These are phyloP conservation scores for Calephelis virginiensis DNA, from an alignment of 1,140 invertebrate genomes.

Conservation along the genomic window DNA sequence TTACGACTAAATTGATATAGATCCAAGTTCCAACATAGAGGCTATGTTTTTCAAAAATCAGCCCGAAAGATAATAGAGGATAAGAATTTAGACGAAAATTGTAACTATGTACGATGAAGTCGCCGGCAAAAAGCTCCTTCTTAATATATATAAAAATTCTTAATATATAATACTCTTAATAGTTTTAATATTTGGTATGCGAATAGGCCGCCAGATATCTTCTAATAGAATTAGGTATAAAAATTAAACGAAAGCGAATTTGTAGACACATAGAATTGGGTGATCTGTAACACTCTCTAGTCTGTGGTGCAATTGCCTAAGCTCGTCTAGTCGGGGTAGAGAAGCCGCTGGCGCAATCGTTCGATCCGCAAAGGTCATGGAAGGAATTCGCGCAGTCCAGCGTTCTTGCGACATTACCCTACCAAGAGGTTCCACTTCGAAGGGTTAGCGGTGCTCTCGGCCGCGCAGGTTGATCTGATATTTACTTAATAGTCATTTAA, in stretches of 20 bases:
- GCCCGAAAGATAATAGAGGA: too few relatives aligned
- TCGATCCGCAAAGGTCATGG: conserved; percentile 74
- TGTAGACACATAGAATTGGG: conserved; percentile 23
- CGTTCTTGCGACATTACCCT: conserved; percentile 59
- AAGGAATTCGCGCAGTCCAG: conserved; percentile 75
- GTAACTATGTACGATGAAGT: too few relatives aligned
- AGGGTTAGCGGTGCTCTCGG: conserved; percentile 46
- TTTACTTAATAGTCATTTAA: conserved; percentile 40
- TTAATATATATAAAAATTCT: too few relatives aligned
- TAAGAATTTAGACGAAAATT: too few relatives aligned
- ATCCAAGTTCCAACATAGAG: too few relatives aligned
- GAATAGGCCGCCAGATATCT: too few relatives aligned
- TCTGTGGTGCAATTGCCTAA: conserved; percentile 67
- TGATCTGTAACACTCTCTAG: conserved; percentile 54
- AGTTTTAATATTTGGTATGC: too few relatives aligned
- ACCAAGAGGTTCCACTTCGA: conserved; percentile 54
- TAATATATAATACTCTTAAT: too few relatives aligned
- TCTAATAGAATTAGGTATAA: too few relatives aligned
- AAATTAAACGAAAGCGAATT: neutral
- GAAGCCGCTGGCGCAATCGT: conserved; percentile 68
- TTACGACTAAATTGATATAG: too few relatives aligned
- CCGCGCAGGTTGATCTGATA: conserved; percentile 44
- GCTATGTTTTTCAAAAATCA: too few relatives aligned
- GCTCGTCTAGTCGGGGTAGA: conserved; percentile 65
- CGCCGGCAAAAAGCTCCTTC: too few relatives aligned